phyloP scores from a whole-genome alignment of 2,888 invertebrate species.

The Nemapogon koenigi region DNA sequence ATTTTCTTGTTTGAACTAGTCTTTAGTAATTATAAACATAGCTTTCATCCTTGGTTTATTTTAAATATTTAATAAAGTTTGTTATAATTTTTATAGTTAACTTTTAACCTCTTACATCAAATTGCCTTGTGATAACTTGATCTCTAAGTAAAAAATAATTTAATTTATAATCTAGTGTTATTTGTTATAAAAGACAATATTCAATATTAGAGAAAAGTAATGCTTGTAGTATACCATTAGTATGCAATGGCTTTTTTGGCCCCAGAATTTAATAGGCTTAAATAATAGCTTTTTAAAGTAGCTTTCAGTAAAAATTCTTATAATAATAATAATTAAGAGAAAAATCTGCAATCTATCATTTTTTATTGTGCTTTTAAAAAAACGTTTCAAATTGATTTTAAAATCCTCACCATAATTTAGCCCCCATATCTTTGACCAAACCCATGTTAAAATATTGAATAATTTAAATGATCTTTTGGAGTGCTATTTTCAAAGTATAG shows the following conservation, averaged over 20 bases:
- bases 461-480: slow-evolving; percentile 25
- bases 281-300: slow-evolving; percentile 5
- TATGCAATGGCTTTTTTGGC: slow-evolving; percentile 20
- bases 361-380: neutral
- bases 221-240: slow-evolving; percentile 12
- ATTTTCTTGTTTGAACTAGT: too few relatives aligned
- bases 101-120: too few relatives aligned
- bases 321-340: neutral
- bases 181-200: slow-evolving; percentile 23
- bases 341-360: neutral
- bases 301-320: slow-evolving; percentile 1
- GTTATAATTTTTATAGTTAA: too few relatives aligned
- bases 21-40: too few relatives aligned
- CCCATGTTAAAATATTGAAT: slow-evolving; percentile 27
- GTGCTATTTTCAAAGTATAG: slow-evolving; percentile 23
- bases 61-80: too few relatives aligned
- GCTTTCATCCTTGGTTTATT: too few relatives aligned
- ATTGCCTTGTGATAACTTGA: neutral
- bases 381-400: neutral
- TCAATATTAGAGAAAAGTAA: slow-evolving; percentile 16
- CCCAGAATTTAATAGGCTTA: slow-evolving; percentile 10
- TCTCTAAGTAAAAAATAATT: neutral
- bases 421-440: slow-evolving; percentile 32
- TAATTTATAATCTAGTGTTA: neutral
- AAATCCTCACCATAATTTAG: neutral